Base-by-base conservation (phyloP, 2,888 invertebrate genomes). In the Perizoma affinitatum region DNA sequence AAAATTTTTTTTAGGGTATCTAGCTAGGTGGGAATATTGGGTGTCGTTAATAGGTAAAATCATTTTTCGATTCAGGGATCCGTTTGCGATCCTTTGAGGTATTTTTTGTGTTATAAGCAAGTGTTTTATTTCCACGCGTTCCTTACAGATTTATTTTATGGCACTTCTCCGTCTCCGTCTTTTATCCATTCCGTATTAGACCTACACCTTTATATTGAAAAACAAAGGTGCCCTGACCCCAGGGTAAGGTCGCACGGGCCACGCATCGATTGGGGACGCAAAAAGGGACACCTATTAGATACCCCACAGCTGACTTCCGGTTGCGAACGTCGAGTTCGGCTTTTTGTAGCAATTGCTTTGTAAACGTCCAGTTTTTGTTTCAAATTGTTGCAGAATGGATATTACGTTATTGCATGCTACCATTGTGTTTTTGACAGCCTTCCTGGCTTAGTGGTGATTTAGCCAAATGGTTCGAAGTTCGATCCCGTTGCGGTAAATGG, bases 241-340 rank as follows among this genome's bases (percentile, higher is more conserved):
- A 11, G 44, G 52, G 63, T 44, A 63, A 65, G 65, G 59, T 62
- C 57, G n/a, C 42, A 42, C 5, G 44, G 63, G 61, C 51, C 65
- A 59, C 54, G 40, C 60, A 46, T 55, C 63, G 64, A 64, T 67
- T 58, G 60, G 58, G 55, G 45, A 49, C 60, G 58, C 63, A 67
- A 68, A 68, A 68, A 67, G 68, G 69, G 70, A 67, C 63, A 63
- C 61, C 60, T 63, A 66, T 70, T 68, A 58, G 22, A 22, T 22
- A 22, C 22, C 62, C 45, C 48, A 54, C 50, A 60, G 54, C 56
- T 56, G 35, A 49, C 57, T 67, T 69, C 69, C 69, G 51, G 61
- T 55, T 45, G 47, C 59, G 47, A 56, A 58, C 58, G 57, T 54
- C 58, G 41, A 9, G 47, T 52, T 54, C 11, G 33, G 49, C 54